Percentiles rank a stretch among this genome's conserved stretches.
phyloP scores from a whole-genome alignment of 1,140 invertebrate species.

The Aricia agestis region DNA sequence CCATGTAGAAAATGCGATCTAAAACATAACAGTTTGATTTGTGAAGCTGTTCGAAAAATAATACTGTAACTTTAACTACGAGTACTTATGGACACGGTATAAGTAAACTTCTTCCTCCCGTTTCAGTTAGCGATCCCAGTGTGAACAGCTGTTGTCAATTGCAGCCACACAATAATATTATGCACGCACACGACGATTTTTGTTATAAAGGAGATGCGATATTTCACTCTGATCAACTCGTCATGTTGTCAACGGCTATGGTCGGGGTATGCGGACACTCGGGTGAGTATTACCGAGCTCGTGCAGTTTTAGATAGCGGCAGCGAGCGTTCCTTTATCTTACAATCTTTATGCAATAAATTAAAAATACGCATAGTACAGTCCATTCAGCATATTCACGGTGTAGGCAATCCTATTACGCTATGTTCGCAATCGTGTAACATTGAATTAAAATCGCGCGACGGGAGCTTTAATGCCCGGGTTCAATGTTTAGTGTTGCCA shows the following conservation, averaged over 20 bases:
- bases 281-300: background rate
- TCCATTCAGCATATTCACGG: slow-evolving; percentile 21
- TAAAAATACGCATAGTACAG: slow-evolving; percentile 19
- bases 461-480: background rate
- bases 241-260: slow-evolving; percentile 21
- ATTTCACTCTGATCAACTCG: slow-evolving; percentile 3
- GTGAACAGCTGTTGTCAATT: background rate
- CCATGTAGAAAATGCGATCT: slow-evolving; percentile 25
- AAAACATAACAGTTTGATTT: slow-evolving; percentile 27
- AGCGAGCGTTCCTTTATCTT: slow-evolving; percentile 24
- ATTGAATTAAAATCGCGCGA: slow-evolving; percentile 18
- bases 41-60: slow-evolving; percentile 11
- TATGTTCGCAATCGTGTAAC: slow-evolving; percentile 21
- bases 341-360: slow-evolving; percentile 17
- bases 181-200: background rate
- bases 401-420: slow-evolving; percentile 19
- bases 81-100: background rate
- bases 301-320: slow-evolving; percentile 25
- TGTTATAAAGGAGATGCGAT: background rate
- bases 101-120: background rate
- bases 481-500: slow-evolving; percentile 21
- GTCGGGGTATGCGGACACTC: background rate
- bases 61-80: background rate
- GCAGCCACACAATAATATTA: background rate
- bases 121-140: background rate